Percentiles rank a stretch among this genome's conserved stretches.
Conservation (phyloP, 1,140 invertebrate genomes). For the Atta colombica region DNA sequence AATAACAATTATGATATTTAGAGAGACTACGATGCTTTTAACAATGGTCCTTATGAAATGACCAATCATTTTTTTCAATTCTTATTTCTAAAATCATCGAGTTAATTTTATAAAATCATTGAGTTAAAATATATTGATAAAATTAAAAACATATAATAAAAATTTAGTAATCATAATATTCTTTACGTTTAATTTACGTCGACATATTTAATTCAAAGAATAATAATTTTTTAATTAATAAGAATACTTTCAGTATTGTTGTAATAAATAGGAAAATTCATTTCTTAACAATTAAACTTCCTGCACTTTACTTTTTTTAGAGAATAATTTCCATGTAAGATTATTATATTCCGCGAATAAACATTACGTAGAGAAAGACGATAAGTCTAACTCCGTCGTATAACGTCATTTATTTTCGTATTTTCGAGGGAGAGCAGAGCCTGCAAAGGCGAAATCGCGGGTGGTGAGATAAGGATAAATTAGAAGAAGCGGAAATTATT, state of each 20-base stretch:
- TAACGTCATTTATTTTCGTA: conserved; percentile 40
- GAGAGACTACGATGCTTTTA: too few species aligned
- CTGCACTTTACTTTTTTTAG: background rate
- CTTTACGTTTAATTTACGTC: background rate
- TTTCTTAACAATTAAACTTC: background rate
- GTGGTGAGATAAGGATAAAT: conserved; percentile 32
- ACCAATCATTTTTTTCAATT: too few species aligned
- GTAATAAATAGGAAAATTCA: background rate
- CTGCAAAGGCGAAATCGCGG: background rate
- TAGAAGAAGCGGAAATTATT: conserved; percentile 47
- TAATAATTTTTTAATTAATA: background rate
- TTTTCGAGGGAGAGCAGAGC: background rate
- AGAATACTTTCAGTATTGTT: background rate
- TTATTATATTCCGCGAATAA: background rate
- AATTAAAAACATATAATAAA: too few species aligned
- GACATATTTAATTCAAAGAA: background rate
- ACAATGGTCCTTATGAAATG: too few species aligned
- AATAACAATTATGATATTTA: too few species aligned
- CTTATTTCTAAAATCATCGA: too few species aligned
- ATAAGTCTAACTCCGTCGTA: background rate
- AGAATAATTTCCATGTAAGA: background rate
- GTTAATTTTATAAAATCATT: too few species aligned
- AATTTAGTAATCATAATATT: background rate
- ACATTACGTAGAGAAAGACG: background rate
- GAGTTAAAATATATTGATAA: too few species aligned